Percentiles rank a stretch among this genome's conserved stretches.
phyloP scores from a whole-genome alignment of 2,888 invertebrate genomes.

The Lepidochrysops patricia region DNA sequence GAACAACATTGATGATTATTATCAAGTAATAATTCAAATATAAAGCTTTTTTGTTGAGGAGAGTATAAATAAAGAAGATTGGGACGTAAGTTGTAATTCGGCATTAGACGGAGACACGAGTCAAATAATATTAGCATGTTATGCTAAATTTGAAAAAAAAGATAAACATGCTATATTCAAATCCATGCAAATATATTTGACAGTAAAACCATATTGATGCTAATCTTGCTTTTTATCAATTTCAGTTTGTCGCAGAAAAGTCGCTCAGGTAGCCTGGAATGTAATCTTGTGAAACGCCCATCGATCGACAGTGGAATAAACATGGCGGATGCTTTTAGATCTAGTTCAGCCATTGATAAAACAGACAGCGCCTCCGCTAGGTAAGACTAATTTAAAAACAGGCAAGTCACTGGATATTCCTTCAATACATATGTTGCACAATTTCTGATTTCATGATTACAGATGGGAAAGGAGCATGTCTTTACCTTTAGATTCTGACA shows the following conservation, averaged over 20 bases:
- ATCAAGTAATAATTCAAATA: background rate
- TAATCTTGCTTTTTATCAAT: constrained; percentile 43
- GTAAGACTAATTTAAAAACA: constrained; percentile 31
- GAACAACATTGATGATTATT: constrained; percentile 24
- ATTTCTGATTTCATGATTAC: constrained; percentile 29
- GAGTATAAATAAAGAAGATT: too few species aligned
- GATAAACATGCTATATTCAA: too few species aligned
- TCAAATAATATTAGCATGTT: too few species aligned
- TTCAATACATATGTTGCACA: background rate
- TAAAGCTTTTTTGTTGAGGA: too few species aligned
- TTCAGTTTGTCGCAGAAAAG: constrained; percentile 68
- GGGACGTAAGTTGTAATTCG: too few species aligned
- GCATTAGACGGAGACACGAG: too few species aligned
- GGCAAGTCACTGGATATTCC: background rate
- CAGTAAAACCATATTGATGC: too few species aligned
- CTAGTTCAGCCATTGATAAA: constrained; percentile 59
- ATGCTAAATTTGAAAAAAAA: too few species aligned
- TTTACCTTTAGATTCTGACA: constrained; percentile 73
- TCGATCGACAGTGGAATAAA: constrained; percentile 88
- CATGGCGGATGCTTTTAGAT: constrained; percentile 75
- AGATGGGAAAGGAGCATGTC: constrained; percentile 84
- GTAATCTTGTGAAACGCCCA: constrained; percentile 79
- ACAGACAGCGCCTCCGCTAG: constrained; percentile 61
- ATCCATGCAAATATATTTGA: background rate
- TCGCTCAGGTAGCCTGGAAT: constrained; percentile 56